Conservation (phyloP, 1,140 invertebrate genomes). For the Scaptomyza pallida region DNA sequence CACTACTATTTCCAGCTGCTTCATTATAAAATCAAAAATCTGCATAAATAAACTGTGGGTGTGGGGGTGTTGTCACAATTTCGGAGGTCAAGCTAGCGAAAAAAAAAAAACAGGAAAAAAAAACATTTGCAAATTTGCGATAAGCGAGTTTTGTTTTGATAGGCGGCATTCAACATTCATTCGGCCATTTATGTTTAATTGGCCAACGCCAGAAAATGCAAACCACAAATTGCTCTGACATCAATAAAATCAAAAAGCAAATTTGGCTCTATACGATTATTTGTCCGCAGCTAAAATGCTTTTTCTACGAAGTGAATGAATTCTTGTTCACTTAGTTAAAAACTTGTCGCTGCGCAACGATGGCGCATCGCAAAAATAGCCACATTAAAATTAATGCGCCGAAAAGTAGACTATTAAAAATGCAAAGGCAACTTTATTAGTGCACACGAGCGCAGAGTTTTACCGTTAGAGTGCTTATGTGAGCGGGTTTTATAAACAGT, state of each 20-base stretch:
- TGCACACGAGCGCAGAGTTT: constrained; percentile 8
- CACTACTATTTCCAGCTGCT: constrained; percentile 17
- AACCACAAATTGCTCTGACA: constrained; percentile 46
- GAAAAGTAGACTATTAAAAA: constrained; percentile 74
- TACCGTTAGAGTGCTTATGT: constrained; percentile 24
- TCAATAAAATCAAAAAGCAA: constrained; percentile 15
- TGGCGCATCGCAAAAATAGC: constrained; percentile 21
- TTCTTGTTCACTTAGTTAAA: neutral
- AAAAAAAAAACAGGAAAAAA: too few species aligned
- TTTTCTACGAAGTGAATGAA: constrained; percentile 24
- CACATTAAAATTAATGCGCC: constrained; percentile 77
- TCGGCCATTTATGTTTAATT: constrained; percentile 1
- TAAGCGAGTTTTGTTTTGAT: constrained; percentile 61
- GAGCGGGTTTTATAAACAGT: constrained; percentile 36
- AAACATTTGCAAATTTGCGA: constrained; percentile 46
- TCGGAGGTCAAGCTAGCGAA: neutral
- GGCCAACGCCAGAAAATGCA: constrained; percentile 29
- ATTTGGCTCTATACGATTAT: constrained; percentile 11
- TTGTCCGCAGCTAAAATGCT: constrained; percentile 14
- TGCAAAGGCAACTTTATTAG: constrained; percentile 70
- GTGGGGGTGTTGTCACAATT: neutral
- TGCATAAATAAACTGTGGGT: constrained; percentile 58
- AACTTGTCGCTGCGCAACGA: neutral
- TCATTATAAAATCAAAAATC: constrained; percentile 47
- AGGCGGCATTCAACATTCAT: constrained; percentile 2